Base-by-base conservation (phyloP, 2,797 vertebrate genomes). In the Sebastes nivosus region DNA sequence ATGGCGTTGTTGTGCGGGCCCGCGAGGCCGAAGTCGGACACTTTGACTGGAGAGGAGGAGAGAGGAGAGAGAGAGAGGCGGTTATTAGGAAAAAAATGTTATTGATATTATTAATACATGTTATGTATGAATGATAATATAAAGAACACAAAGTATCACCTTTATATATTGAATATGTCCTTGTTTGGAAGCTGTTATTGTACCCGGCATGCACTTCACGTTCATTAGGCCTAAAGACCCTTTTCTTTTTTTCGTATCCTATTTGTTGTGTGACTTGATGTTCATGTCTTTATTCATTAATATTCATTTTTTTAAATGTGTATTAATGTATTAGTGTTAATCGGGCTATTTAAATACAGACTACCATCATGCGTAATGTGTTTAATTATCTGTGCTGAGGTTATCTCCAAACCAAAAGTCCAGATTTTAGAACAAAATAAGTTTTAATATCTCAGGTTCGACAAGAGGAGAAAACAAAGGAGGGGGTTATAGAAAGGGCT, bases 1-100 rank as follows among this genome's bases (percentile, higher is more conserved):
- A 98, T 96, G 87, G 95, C 94, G 87, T 94, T 95, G 87, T 93
- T 95, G 29, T 97, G 94, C 0, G 93, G 91, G 9, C 96, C 96
- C 70, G 77, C 34, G 22, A 95, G 90, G 52, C 98, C 97, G 80
- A 94, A 96, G 83, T 99, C 98, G 0, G 97, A 80, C 42, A 93
- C 91, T 96, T 97, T 98, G 2, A 95, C 96, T 96, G 88, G 88
- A 0, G 20, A 3, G 29, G 10, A 32, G 54, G 22, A 32, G 4
- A 25, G 7, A 30, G 55, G 18, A 13, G 25, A 42, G 8, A 36
- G 52, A 54, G 52, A 55, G n/a, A 54, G 12, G n/a, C 1, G 27
- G n/a, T 79, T 57, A 69, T 9, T 16, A 12, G 10, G 34, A 24
- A 5, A 3, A n/a, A n/a, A n/a, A n/a, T n/a, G n/a, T 6, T n/a